These are phyloP conservation scores for Macropodus opercularis DNA, from an alignment of 2,797 vertebrate species.

Conservation along the genomic window DNA sequence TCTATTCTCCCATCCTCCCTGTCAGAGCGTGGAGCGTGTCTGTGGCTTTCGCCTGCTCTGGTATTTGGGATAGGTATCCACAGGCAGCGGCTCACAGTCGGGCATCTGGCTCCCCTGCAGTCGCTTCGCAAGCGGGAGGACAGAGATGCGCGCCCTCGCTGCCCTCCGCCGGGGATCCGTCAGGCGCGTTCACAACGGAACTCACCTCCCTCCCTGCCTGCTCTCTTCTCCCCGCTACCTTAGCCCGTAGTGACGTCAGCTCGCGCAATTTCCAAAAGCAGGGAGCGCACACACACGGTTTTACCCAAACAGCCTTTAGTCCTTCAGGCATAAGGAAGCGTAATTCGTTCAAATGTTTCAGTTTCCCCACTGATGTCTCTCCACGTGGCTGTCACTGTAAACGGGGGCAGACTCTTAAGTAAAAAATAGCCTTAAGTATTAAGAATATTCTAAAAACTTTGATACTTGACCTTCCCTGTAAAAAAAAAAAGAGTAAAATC, in stretches of 20 bases:
- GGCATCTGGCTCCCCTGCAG: constrained; percentile 82
- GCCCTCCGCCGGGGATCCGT: constrained; percentile 74
- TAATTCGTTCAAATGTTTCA: background rate
- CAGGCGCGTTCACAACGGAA: constrained; percentile 74
- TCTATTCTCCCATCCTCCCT: constrained; percentile 20
- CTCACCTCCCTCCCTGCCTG: constrained; percentile 1
- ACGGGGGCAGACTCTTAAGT: too few relatives aligned
- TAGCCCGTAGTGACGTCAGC: constrained; percentile 77
- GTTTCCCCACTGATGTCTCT: background rate
- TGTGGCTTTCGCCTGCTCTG: constrained; percentile 65
- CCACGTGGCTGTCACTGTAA: background rate
- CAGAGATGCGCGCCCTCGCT: constrained; percentile 76
- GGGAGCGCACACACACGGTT: constrained; percentile 23
- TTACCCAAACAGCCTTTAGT: background rate
- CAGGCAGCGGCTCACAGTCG: constrained; percentile 77
- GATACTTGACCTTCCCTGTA: too few relatives aligned
- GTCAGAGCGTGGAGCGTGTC: constrained; percentile 36
- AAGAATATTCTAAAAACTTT: background rate
- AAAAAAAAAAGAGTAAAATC: too few relatives aligned
- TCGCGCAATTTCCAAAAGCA: constrained; percentile 68
- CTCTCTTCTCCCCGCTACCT: constrained; percentile 22
- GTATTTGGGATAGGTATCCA: constrained; percentile 74
- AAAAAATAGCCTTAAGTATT: too few relatives aligned
- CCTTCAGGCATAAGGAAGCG: background rate
- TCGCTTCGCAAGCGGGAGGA: constrained; percentile 76